Evolutionary conservation across 2,797 vertebrate genomes (phyloP).

Genomic region (Mormyrops attenuatus): DNA sequence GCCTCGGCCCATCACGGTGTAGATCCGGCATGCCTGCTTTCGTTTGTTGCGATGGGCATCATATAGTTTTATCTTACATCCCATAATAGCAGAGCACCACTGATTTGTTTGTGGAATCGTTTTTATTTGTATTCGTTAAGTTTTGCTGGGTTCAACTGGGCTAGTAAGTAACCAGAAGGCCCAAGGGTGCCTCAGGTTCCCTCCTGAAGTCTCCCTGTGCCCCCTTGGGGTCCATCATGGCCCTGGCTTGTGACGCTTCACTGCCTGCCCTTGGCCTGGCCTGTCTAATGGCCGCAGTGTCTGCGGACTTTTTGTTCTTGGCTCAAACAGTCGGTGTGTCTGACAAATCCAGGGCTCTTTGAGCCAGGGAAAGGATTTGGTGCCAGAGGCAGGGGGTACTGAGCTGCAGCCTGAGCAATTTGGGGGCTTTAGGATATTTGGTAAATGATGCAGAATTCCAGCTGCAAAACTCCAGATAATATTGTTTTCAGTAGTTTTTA

Average conservation of each 20-base stretch:
- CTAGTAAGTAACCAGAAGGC: not conserved
- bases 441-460: not conserved
- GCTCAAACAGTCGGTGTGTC: not conserved
- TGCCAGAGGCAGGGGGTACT: not conserved
- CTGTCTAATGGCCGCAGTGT: conserved; percentile 14
- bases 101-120: not conserved
- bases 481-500: not conserved
- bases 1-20: not conserved
- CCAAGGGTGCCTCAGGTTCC: not conserved
- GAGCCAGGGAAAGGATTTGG: not conserved
- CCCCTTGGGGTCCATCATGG: not conserved
- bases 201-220: not conserved
- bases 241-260: not conserved
- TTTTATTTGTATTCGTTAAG: no score
- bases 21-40: not conserved
- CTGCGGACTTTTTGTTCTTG: not conserved
- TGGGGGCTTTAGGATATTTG: not conserved
- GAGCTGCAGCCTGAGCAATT: not conserved
- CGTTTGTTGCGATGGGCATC: not conserved
- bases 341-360: not conserved
- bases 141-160: not conserved
- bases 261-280: conserved; percentile 21
- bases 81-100: not conserved
- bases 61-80: not conserved
- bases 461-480: not conserved